Conservation (phyloP, 2,113 vertebrate species). For the Alouatta palliata region DNA sequence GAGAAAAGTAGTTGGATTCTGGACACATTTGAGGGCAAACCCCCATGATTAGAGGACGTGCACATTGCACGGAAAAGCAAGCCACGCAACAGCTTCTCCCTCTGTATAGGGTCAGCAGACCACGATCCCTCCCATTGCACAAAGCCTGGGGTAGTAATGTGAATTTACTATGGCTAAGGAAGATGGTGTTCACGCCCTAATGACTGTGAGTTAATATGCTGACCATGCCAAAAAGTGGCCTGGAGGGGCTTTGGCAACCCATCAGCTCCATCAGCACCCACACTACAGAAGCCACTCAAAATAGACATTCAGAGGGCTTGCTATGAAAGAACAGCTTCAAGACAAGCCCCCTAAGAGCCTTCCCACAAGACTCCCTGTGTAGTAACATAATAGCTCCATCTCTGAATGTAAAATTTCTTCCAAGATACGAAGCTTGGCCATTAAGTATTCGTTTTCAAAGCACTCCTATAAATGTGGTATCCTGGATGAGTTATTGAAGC, state of each 20-base stretch:
- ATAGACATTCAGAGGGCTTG: background rate
- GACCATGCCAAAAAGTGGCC: background rate
- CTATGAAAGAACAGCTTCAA: background rate
- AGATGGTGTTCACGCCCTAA: background rate
- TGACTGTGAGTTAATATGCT: background rate
- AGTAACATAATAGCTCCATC: background rate
- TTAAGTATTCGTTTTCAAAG: background rate
- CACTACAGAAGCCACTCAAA: background rate
- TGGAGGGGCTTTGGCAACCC: background rate
- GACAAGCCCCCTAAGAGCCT: background rate
- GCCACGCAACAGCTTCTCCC: background rate
- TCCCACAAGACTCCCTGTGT: background rate
- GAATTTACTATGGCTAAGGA: background rate
- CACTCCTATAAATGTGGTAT: background rate
- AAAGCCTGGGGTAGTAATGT: background rate
- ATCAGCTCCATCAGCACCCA: background rate
- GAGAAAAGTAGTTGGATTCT: background rate
- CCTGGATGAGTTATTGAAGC: background rate
- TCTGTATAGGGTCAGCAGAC: background rate
- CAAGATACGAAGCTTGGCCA: background rate
- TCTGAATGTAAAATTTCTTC: background rate
- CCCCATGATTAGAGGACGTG: background rate
- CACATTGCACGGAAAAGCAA: background rate
- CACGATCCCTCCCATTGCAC: background rate
- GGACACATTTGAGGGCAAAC: background rate